These are phyloP conservation scores for Lasioglossum vierecki DNA, from an alignment of 2,888 invertebrate genomes.

Conservation along the genomic window DNA sequence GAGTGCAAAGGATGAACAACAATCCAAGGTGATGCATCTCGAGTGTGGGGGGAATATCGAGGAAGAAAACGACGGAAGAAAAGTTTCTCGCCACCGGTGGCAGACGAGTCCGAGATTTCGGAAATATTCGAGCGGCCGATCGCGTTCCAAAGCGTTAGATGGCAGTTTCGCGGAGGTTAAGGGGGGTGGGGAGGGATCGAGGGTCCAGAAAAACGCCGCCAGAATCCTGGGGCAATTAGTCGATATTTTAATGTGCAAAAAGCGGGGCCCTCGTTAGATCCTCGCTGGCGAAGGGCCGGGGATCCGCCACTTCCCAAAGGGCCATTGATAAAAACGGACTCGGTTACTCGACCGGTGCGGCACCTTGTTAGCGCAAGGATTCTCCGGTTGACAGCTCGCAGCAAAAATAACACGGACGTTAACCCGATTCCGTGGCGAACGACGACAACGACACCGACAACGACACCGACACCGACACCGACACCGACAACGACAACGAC, in stretches of 20 bases:
- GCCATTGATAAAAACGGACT: conserved; percentile 77
- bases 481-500: background rate
- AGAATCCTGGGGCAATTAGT: conserved; percentile 83
- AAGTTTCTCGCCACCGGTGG: background rate
- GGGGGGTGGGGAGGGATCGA: background rate
- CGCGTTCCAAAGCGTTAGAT: conserved; percentile 26
- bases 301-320: conserved; percentile 70
- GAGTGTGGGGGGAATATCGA: background rate
- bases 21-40: background rate
- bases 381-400: conserved; percentile 79
- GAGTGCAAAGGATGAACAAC: background rate
- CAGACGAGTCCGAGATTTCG: conserved; percentile 36
- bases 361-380: conserved; percentile 83
- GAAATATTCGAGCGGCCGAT: conserved; percentile 46
- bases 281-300: conserved; percentile 66
- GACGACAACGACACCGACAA: conserved; percentile 1
- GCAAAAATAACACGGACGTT: conserved; percentile 82
- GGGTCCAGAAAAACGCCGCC: conserved; percentile 75
- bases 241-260: conserved; percentile 84
- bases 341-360: conserved; percentile 78
- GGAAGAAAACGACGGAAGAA: background rate
- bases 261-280: conserved; percentile 80
- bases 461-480: background rate
- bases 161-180: background rate
- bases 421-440: conserved; percentile 70